Percentiles rank a stretch among this genome's conserved stretches.
phyloP scores from a whole-genome alignment of 1,140 invertebrate genomes.

The Ylistrum balloti region DNA sequence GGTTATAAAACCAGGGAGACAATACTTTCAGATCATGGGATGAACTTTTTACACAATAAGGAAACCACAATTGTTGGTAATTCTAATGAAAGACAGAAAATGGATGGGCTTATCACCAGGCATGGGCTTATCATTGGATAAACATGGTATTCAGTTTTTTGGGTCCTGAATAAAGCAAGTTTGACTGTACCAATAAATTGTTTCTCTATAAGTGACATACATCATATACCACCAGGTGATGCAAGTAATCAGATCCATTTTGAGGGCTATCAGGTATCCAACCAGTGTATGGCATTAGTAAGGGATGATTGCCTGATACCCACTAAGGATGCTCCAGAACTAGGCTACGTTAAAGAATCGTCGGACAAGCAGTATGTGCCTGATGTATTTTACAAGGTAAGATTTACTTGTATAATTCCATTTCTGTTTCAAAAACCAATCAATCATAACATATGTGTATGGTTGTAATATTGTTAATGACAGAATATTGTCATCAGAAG shows the following conservation, averaged over 20 bases:
- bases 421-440: too few species aligned
- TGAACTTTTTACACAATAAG: too few species aligned
- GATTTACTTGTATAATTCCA: background rate
- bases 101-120: too few species aligned
- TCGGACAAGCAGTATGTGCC: conserved; percentile 98
- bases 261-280: conserved; percentile 99
- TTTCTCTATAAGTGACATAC: conserved; percentile 49
- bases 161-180: background rate
- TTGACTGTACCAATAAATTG: background rate
- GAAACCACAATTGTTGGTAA: too few species aligned
- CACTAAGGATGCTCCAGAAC: conserved; percentile 97
- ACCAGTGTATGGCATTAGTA: conserved; percentile 98
- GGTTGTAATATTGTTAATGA: too few species aligned
- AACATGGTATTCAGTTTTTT: background rate
- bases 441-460: too few species aligned
- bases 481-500: too few species aligned
- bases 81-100: too few species aligned
- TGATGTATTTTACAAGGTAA: conserved; percentile 99
- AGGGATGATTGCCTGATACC: conserved; percentile 96
- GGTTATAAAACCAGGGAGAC: too few species aligned
- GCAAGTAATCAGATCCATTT: conserved; percentile 96
- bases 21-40: too few species aligned
- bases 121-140: too few species aligned
- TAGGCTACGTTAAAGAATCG: conserved; percentile 97
- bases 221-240: conserved; percentile 89